Evolutionary conservation across 2,888 invertebrate species (phyloP).

Genomic region (Netelia inedita): DNA sequence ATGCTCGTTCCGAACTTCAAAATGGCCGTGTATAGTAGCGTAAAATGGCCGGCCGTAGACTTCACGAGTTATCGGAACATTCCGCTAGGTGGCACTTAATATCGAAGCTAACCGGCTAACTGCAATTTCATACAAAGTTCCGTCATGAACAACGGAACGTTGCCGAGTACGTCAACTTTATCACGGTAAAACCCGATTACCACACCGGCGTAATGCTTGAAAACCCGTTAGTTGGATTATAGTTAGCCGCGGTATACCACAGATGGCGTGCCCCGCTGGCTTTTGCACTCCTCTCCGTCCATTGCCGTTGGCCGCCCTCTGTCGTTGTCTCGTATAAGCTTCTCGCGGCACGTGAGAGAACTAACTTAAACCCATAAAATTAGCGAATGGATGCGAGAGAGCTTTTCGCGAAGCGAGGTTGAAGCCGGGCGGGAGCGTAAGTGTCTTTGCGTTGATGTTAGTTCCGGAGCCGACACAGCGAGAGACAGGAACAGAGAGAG

Average conservation of each 20-base stretch:
- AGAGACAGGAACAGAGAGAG: neutral
- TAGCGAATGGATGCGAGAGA: conserved; percentile 77
- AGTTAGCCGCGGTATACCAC: conserved; percentile 25
- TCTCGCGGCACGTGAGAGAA: conserved; percentile 76
- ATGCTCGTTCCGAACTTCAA: conserved; percentile 3
- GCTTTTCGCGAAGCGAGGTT: conserved; percentile 55
- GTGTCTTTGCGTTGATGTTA: conserved; percentile 9
- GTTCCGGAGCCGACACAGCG: conserved; percentile 4
- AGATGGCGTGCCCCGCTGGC: conserved; percentile 43
- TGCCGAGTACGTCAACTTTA: conserved; percentile 21
- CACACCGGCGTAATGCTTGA: conserved; percentile 28
- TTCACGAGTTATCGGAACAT: neutral
- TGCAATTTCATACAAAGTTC: neutral
- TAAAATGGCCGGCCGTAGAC: neutral
- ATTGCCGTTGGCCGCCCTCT: conserved; percentile 8
- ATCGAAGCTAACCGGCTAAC: conserved; percentile 22
- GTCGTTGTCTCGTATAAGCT: conserved; percentile 71
- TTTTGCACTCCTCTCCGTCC: neutral
- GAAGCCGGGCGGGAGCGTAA: conserved; percentile 8
- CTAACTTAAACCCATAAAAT: conserved; percentile 78
- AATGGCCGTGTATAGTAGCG: neutral
- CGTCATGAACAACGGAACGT: neutral
- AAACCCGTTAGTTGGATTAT: conserved; percentile 35
- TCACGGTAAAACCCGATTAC: conserved; percentile 29
- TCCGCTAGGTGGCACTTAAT: neutral